These are phyloP conservation scores for Erynnis tages DNA, from an alignment of 2,888 invertebrate species.

Conservation along the genomic window DNA sequence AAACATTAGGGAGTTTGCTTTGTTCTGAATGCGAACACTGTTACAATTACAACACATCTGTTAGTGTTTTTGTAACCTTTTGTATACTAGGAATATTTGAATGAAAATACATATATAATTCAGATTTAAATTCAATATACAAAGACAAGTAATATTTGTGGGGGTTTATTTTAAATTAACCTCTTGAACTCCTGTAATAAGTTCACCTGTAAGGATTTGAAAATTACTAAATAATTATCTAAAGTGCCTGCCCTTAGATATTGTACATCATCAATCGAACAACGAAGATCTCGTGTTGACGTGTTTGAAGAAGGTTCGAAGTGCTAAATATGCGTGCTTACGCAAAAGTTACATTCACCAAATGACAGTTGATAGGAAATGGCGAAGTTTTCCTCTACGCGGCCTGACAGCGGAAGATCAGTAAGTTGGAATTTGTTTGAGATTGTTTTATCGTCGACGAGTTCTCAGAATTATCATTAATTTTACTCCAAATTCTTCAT, in stretches of 20 bases:
- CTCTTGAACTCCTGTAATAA: no score
- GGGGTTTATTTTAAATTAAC: no score
- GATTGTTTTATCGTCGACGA: no score
- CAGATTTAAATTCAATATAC: no score
- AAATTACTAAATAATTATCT: no score
- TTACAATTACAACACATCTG: neutral
- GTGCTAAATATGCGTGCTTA: conserved; percentile 14
- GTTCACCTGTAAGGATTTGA: no score
- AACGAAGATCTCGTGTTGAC: conserved; percentile 2
- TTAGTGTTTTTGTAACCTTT: neutral
- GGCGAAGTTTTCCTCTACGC: conserved; percentile 14
- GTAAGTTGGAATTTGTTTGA: conserved; percentile 1
- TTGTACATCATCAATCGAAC: conserved; percentile 13
- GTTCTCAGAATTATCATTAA: no score
- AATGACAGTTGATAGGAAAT: conserved; percentile 14
- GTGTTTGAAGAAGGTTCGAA: neutral
- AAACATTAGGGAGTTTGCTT: conserved; percentile 7
- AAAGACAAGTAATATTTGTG: no score
- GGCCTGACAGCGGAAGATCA: conserved; percentile 7
- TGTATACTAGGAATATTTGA: neutral
- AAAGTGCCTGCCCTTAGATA: neutral
- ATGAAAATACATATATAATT: no score
- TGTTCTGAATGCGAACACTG: conserved; percentile 10
- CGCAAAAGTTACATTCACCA: conserved; percentile 4
- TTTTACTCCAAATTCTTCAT: no score